Evolutionary conservation across 23 tunicate genomes (phyloP).

Genomic region (Ciona savignyi): DNA sequence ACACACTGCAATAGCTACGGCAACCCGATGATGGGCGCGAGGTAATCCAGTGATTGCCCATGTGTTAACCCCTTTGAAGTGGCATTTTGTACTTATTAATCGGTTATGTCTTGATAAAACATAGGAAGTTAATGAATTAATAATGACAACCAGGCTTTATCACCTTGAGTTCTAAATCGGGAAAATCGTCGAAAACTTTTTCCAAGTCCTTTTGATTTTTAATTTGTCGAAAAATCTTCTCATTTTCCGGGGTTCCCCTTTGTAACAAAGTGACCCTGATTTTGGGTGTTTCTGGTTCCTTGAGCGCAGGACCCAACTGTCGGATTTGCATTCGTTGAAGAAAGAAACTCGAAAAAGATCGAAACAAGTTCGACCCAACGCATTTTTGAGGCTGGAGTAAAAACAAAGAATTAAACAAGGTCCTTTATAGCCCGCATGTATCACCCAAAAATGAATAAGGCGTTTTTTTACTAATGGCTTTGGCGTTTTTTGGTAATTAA

Average conservation of each 20-base stretch:
- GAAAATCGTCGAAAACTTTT: conserved; percentile 21
- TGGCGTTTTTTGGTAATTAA: no score
- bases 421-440: not conserved
- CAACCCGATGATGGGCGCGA: no score
- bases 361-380: conserved; percentile 71
- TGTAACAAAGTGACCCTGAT: conserved; percentile 67
- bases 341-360: conserved; percentile 78
- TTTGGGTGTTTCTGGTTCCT: conserved; percentile 6
- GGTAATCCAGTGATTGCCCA: no score
- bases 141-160: no score
- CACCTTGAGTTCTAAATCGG: conserved; percentile 56
- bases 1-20: no score
- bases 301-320: conserved; percentile 16
- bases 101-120: no score
- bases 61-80: no score
- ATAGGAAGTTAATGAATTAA: no score
- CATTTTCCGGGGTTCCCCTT: conserved; percentile 59
- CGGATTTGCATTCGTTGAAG: conserved; percentile 58
- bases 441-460: not conserved
- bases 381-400: conserved; percentile 54
- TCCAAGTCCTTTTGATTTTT: conserved; percentile 49
- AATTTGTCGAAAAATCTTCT: conserved; percentile 68
- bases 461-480: not conserved
- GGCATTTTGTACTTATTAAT: no score
- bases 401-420: not conserved